These are phyloP conservation scores for Sarcophaga caerulescens DNA, from an alignment of 2,888 invertebrate genomes.

Conservation along the genomic window DNA sequence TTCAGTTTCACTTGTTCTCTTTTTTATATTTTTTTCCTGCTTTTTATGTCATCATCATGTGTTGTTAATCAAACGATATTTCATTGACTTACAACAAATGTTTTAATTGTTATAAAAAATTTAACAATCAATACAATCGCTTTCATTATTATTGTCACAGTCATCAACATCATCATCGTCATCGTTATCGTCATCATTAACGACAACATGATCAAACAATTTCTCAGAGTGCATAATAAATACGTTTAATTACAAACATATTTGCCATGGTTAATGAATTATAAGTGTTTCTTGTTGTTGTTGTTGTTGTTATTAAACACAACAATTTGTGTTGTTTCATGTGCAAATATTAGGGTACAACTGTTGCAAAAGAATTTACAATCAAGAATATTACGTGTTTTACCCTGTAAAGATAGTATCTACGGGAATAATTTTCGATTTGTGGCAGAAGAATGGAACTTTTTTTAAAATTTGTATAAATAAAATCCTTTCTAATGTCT, in stretches of 20 bases:
- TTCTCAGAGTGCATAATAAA: slow-evolving; percentile 47
- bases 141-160: slow-evolving; percentile 19
- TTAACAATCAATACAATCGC: slow-evolving; percentile 41
- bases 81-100: slow-evolving; percentile 36
- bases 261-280: slow-evolving; percentile 54
- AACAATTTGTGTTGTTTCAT: slow-evolving; percentile 23
- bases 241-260: slow-evolving; percentile 23
- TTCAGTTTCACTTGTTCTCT: too few relatives aligned
- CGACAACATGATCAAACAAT: slow-evolving; percentile 13
- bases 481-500: too few relatives aligned
- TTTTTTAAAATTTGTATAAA: too few relatives aligned
- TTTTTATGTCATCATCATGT: slow-evolving; percentile 36
- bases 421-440: too few relatives aligned
- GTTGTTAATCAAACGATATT: slow-evolving; percentile 43
- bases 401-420: too few relatives aligned
- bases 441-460: too few relatives aligned
- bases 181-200: not conserved
- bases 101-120: slow-evolving; percentile 46
- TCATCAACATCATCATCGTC: not conserved
- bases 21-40: not conserved
- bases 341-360: not conserved
- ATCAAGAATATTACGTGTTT: too few relatives aligned
- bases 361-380: too few relatives aligned
- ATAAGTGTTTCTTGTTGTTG: slow-evolving; percentile 53
- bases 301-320: not conserved